These are phyloP conservation scores for Griposia aprilina DNA, from an alignment of 2,888 invertebrate genomes.

Conservation along the genomic window DNA sequence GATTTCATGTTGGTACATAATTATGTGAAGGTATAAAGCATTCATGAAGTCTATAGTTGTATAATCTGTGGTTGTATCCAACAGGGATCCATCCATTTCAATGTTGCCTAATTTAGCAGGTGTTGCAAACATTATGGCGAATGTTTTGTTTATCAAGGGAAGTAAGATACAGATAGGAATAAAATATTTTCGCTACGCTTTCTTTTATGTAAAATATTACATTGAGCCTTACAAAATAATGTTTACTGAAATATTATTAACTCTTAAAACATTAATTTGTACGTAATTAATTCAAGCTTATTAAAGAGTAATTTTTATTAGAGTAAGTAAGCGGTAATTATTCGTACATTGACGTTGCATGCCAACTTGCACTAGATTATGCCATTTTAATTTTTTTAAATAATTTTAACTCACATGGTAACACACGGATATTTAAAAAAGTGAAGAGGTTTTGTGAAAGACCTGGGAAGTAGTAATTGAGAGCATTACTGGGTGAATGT, in stretches of 20 bases:
- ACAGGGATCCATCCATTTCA: conserved; percentile 51
- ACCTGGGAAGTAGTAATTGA: conserved; percentile 25
- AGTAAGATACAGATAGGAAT: conserved; percentile 30
- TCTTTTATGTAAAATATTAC: conserved; percentile 27
- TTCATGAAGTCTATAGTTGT: conserved; percentile 25
- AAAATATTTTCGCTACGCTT: conserved; percentile 1
- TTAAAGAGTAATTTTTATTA: conserved; percentile 49
- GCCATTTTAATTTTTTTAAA: conserved; percentile 51
- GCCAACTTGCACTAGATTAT: conserved; percentile 43
- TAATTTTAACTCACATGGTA: conserved; percentile 42
- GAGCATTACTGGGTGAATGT: conserved; percentile 9
- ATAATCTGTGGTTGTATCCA: conserved; percentile 48
- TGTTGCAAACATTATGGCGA: conserved; percentile 40
- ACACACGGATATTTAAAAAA: conserved; percentile 14
- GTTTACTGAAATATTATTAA: conserved; percentile 14
- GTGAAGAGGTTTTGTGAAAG: conserved; percentile 27
- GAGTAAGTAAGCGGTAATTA: conserved; percentile 50
- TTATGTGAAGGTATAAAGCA: conserved; percentile 17
- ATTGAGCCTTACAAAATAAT: conserved; percentile 20
- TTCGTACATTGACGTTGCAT: conserved; percentile 53
- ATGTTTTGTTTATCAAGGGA: conserved; percentile 33
- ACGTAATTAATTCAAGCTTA: conserved; percentile 49
- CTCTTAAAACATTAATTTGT: conserved; percentile 15
- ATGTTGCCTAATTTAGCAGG: conserved; percentile 49
- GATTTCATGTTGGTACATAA: background rate